A percentile compares a stretch with the other conserved stretches of the same genome.
These are phyloP conservation scores for Rynchops niger DNA, from an alignment of 2,113 vertebrate species.

Conservation along the genomic window DNA sequence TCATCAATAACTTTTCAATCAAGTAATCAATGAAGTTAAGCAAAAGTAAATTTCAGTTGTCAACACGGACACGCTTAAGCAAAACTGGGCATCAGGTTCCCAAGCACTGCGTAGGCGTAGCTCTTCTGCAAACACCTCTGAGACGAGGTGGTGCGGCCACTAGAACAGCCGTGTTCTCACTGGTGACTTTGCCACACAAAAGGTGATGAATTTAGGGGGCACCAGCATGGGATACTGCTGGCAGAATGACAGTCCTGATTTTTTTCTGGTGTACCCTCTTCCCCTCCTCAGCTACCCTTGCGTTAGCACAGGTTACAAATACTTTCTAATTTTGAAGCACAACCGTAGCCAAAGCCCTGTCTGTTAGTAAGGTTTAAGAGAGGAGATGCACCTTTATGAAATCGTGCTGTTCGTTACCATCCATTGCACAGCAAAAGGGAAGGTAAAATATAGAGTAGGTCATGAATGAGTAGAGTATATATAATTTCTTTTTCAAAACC, in stretches of 20 bases:
- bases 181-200: background rate
- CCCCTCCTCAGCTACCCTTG: background rate
- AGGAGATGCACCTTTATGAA: background rate
- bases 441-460: background rate
- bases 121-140: background rate
- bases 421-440: background rate
- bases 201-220: background rate
- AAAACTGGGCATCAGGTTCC: background rate
- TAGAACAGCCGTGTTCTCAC: background rate
- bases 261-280: background rate
- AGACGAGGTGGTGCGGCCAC: background rate
- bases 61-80: background rate
- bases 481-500: background rate
- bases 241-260: background rate
- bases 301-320: background rate
- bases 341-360: rapidly evolving
- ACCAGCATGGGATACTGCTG: background rate
- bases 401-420: background rate
- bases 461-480: background rate
- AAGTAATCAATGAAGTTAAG: background rate
- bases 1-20: background rate
- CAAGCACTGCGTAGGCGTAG: rapidly evolving
- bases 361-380: too few species aligned
- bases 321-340: background rate
- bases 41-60: background rate